phyloP scores from a whole-genome alignment of 1,140 invertebrate genomes.

The Ladona fulva region DNA sequence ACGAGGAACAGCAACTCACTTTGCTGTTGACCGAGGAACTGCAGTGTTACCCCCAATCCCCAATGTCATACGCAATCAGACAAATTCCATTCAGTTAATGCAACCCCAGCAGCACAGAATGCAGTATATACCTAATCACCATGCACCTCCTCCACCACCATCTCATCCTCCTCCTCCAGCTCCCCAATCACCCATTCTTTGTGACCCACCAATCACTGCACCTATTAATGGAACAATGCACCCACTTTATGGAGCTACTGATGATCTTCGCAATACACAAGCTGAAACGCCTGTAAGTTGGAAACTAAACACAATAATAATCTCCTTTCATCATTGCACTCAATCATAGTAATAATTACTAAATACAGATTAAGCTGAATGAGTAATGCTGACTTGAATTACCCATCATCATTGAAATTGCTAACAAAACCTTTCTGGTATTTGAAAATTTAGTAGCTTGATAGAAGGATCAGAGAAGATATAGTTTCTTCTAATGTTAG shows the following conservation, averaged over 20 bases:
- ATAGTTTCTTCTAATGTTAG: too few relatives aligned
- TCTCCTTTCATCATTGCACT: too few relatives aligned
- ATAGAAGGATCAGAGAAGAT: too few relatives aligned
- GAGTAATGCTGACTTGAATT: too few relatives aligned
- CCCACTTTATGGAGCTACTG: not conserved
- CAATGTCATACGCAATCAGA: not conserved
- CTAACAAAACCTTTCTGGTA: too few relatives aligned
- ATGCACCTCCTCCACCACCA: not conserved
- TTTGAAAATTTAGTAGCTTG: too few relatives aligned
- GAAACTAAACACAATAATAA: too few relatives aligned
- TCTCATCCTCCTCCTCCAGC: not conserved
- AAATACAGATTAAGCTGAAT: too few relatives aligned
- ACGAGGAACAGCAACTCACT: slow-evolving; percentile 49
- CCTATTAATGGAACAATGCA: not conserved
- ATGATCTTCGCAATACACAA: not conserved
- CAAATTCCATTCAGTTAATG: not conserved
- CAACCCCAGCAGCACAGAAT: not conserved
- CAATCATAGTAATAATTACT: too few relatives aligned
- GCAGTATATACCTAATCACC: not conserved
- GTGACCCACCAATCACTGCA: not conserved
- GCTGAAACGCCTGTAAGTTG: not conserved
- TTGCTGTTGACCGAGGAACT: not conserved
- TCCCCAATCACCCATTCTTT: not conserved
- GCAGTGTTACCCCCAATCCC: not conserved
- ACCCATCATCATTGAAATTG: too few relatives aligned